Evolutionary conservation across 1,140 invertebrate species (phyloP).

Genomic region (Arion vulgaris): DNA sequence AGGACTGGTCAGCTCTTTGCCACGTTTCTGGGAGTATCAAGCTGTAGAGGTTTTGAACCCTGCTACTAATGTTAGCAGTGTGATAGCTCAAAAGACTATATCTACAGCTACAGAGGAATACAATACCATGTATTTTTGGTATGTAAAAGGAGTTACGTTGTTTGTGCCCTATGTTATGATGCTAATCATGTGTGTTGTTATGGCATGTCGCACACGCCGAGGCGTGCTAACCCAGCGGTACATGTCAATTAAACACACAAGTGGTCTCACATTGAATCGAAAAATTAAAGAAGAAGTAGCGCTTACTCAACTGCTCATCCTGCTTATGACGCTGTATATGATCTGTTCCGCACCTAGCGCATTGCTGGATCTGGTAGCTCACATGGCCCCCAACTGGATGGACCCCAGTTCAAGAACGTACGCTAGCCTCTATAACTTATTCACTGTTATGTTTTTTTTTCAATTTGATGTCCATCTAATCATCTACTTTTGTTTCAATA

Average conservation of each 20-base stretch:
- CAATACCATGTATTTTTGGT: slow-evolving; percentile 69
- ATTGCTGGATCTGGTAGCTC: slow-evolving; percentile 54
- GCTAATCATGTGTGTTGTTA: slow-evolving; percentile 49
- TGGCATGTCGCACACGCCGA: slow-evolving; percentile 52
- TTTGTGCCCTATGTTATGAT: slow-evolving; percentile 63
- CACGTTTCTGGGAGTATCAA: slow-evolving; percentile 68
- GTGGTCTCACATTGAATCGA: slow-evolving; percentile 57
- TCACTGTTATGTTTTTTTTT: slow-evolving; percentile 63
- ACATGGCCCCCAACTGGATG: slow-evolving; percentile 48
- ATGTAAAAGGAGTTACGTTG: slow-evolving; percentile 62
- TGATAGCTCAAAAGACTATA: slow-evolving; percentile 51
- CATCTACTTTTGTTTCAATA: slow-evolving; percentile 66
- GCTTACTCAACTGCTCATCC: slow-evolving; percentile 58
- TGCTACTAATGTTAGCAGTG: slow-evolving; percentile 48
- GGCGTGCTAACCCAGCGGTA: slow-evolving; percentile 51
- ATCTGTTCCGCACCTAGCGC: slow-evolving; percentile 59
- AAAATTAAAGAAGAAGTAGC: slow-evolving; percentile 62
- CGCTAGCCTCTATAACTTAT: slow-evolving; percentile 60
- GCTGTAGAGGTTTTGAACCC: slow-evolving; percentile 42
- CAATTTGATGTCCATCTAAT: slow-evolving; percentile 64
- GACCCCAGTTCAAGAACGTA: slow-evolving; percentile 52
- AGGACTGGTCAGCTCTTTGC: slow-evolving; percentile 65
- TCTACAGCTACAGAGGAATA: slow-evolving; percentile 59
- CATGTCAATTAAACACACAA: slow-evolving; percentile 56
- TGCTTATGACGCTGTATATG: slow-evolving; percentile 60